Percentiles rank a stretch among this genome's conserved stretches.
These are phyloP conservation scores for Gnathochromis pfefferi DNA, from an alignment of 2,113 vertebrate species.

Conservation along the genomic window DNA sequence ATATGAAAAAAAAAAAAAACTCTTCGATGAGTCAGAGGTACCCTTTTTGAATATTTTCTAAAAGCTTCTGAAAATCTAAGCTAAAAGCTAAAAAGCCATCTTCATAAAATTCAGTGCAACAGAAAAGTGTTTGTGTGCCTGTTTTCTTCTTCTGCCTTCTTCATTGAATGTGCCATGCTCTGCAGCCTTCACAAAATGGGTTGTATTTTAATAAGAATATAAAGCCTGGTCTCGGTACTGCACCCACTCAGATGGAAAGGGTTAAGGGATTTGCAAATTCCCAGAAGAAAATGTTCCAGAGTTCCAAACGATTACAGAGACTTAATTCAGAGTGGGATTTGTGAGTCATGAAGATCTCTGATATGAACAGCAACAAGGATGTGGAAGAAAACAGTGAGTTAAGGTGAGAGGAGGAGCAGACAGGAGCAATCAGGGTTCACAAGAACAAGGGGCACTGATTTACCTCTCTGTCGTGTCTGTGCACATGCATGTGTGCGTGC, in stretches of 20 bases:
- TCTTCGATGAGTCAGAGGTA: neutral
- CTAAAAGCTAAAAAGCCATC: neutral
- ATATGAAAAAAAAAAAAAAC: too few relatives aligned
- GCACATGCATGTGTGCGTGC: neutral
- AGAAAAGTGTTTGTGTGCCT: neutral
- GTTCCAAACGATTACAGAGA: neutral
- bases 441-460: neutral
- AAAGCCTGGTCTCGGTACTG: neutral
- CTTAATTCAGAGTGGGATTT: neutral
- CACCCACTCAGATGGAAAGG: neutral
- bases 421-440: neutral
- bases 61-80: neutral
- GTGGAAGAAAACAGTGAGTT: neutral
- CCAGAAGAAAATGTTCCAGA: neutral
- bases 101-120: neutral
- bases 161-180: neutral
- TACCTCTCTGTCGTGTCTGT: neutral
- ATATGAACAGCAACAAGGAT: neutral
- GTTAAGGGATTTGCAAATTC: neutral
- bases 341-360: neutral
- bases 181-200: neutral
- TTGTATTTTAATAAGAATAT: neutral
- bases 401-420: neutral
- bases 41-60: neutral
- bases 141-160: neutral